Percentiles rank a stretch among this genome's conserved stretches.
These are phyloP conservation scores for Yponomeuta cagnagella DNA, from an alignment of 2,888 invertebrate species.

Conservation along the genomic window DNA sequence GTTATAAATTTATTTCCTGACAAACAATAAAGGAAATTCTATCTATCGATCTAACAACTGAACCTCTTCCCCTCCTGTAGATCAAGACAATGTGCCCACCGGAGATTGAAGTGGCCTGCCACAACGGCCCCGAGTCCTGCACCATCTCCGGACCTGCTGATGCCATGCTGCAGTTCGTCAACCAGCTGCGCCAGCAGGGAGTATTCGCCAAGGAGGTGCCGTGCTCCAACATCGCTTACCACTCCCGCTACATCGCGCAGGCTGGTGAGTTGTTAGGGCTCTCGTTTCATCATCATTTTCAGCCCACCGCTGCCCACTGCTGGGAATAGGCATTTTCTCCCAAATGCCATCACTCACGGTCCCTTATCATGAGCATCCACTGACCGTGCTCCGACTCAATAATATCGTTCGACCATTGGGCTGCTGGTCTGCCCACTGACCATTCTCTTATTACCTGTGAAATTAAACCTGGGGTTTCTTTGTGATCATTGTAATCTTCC, in stretches of 20 bases:
- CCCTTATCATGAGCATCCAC: too few relatives aligned
- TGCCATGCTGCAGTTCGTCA: constrained; percentile 79
- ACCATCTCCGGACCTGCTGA: constrained; percentile 93
- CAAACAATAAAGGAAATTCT: too few relatives aligned
- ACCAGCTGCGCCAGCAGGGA: constrained; percentile 79
- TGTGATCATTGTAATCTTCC: too few relatives aligned
- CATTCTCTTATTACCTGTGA: too few relatives aligned
- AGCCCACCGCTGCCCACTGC: too few relatives aligned
- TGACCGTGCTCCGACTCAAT: too few relatives aligned
- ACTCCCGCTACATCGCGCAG: constrained; percentile 86
- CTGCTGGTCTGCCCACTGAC: too few relatives aligned
- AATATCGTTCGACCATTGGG: too few relatives aligned
- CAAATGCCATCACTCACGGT: too few relatives aligned
- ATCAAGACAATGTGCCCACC: constrained; percentile 81
- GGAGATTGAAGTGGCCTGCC: constrained; percentile 90
- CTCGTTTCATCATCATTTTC: not conserved
- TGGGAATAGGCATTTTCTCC: too few relatives aligned
- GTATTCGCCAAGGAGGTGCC: constrained; percentile 90
- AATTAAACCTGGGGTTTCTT: too few relatives aligned
- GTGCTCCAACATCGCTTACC: constrained; percentile 92
- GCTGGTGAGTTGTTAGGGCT: constrained; percentile 54
- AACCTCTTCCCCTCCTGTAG: constrained; percentile 32
- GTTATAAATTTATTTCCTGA: too few relatives aligned
- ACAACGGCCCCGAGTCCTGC: constrained; percentile 89
- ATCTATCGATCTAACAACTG: not conserved